Conservation (phyloP, 2,888 invertebrate genomes). For the Lithophane semibrunnea region DNA sequence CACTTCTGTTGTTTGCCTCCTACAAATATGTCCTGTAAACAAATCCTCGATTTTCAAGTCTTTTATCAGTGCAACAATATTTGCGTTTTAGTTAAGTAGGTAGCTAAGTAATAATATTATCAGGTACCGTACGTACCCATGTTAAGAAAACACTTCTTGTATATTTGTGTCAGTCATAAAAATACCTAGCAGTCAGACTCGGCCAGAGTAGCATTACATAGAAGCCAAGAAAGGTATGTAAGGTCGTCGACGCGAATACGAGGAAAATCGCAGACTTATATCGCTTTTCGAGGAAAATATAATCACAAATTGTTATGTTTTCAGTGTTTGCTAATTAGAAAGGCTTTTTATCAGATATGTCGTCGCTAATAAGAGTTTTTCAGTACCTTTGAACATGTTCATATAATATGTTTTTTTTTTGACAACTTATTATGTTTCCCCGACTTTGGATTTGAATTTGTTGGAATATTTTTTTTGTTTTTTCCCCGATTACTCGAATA, state of each 20-base stretch:
- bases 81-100: constrained; percentile 20
- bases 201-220: constrained; percentile 18
- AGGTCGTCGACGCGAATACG: constrained; percentile 18
- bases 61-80: constrained; percentile 10
- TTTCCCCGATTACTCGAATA: too few species aligned
- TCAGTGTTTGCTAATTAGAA: constrained; percentile 15
- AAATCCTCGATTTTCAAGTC: background rate
- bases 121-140: background rate
- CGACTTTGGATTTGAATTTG: too few species aligned
- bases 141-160: background rate
- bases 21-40: too few species aligned
- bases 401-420: background rate
- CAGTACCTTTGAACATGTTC: background rate
- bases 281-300: constrained; percentile 23
- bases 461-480: too few species aligned
- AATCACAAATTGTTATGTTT: constrained; percentile 9
- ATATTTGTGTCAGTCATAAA: constrained; percentile 19
- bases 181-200: constrained; percentile 18
- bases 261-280: constrained; percentile 39
- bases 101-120: background rate
- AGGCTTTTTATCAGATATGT: background rate
- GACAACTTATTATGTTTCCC: too few species aligned
- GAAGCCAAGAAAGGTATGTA: constrained; percentile 24
- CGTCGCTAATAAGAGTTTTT: background rate
- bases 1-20: background rate